Conservation (phyloP, 1,140 invertebrate species). For the Acromyrmex charruanus region DNA sequence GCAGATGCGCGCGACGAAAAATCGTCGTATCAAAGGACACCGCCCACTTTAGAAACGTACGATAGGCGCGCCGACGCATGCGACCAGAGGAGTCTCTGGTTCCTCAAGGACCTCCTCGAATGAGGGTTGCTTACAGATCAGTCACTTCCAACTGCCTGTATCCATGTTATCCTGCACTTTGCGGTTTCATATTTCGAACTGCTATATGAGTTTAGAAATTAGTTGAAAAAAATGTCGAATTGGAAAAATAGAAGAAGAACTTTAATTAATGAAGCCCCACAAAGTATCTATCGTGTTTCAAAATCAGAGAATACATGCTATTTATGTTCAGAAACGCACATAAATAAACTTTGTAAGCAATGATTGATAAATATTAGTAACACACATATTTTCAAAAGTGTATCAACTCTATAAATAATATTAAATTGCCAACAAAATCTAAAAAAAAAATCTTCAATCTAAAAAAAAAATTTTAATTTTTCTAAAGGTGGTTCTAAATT, state of each 20-base stretch:
- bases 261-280: background rate
- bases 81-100: constrained; percentile 15
- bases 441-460: background rate
- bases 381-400: background rate
- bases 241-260: background rate
- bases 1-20: constrained; percentile 43
- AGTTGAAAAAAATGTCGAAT: background rate
- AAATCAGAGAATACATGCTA: background rate
- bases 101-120: constrained; percentile 20
- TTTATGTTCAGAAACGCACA: background rate
- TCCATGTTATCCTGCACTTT: constrained; percentile 36
- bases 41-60: constrained; percentile 33
- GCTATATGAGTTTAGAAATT: background rate
- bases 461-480: background rate
- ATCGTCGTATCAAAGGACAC: constrained; percentile 49
- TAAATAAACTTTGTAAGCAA: background rate
- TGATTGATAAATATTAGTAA: background rate
- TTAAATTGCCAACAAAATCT: background rate
- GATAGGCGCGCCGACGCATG: constrained; percentile 13
- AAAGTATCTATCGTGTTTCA: background rate
- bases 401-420: background rate
- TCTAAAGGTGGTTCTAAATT: background rate
- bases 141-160: constrained; percentile 4
- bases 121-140: constrained; percentile 24
- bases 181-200: constrained; percentile 45